Base-by-base conservation (phyloP, 2,797 vertebrate genomes). In the Acrocephalus scirpaceus region DNA sequence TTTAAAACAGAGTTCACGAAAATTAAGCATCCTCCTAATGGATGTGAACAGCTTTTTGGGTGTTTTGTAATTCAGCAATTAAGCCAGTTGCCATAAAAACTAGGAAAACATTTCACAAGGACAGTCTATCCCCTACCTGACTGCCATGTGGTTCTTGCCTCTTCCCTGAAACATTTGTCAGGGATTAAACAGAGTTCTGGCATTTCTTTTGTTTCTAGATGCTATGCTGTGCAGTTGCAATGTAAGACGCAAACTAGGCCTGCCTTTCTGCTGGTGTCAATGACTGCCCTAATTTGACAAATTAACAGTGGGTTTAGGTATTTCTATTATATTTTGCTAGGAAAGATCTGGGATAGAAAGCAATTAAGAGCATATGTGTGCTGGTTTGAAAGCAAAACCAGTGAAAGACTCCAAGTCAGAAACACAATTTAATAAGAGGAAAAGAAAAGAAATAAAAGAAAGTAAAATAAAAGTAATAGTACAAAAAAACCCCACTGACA, bases 1-100 rank as follows among this genome's bases (percentile, higher is more conserved):
- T 94, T 95, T 96, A 93, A 27, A 5, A 95, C 69, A 74, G 71
- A 94, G 86, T 90, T 95, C 92, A 94, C 40, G 0, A 95, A 90
- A 96, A 96, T 93, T 79, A 92, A 95, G 65, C 74, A 0, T 90
- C 88, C 60, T 91, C 54, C 73, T 96, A 95, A 96, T 94, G 88
- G 88, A 95, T 96, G 44, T 87, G 90, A 96, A 90, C 90, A 95
- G 90, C 74, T 85, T 95, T 96, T 96, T 45, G 79, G 85, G 79
- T 92, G 85, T 92, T 96, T 82, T 45, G n/a, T 94, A 94, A 92
- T 89, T 96, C 93, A 80, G 94, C 91, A 94, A 93, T 96, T 96
- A 95, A 97, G 84, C 50, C 86, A 88, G 80, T 84, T 4, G 11
- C 95, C 84, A 93, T 96, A 89, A 96, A 96, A 96, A 69, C 57